Base-by-base conservation (phyloP, 2,888 invertebrate species). In the Leucania comma region DNA sequence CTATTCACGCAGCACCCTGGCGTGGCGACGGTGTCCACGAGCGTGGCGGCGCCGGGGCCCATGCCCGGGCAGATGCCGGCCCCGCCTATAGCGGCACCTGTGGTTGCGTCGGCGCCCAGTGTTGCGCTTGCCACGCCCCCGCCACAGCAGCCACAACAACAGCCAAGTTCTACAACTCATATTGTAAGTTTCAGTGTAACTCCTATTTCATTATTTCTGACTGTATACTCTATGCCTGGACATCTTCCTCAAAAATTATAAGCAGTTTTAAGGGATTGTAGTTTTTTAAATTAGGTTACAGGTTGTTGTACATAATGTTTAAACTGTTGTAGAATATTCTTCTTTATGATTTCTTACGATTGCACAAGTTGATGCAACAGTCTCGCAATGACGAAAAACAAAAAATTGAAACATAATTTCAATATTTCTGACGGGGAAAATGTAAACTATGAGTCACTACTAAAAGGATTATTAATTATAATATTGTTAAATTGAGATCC, bases 11-110 rank as follows among this genome's bases (percentile, higher is more conserved):
- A 94, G 92, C 94, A 93, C 70, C 92, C 95, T 4, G 95, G 95
- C n/a, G 94, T 93, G 59, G 89, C 93, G 56, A 94, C 95, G 10
- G 92, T 94, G 62, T 94, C 95, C 3, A 95, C 95, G 32, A 94
- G 94, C 70, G 85, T 93, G 53, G 93, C 95, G 5, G 88, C 91
- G n/a, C 91, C 91, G 50, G 89, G 89, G 0, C 91, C 89, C 22
- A 88, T 93, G 70, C 83, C 89, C 17, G 87, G 86, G 10, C 92
- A 88, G 67, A 89, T 93, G 89, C 87, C 91, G 0, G 69, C 89
- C 3, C 88, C 90, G 1, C 75, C 89, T 2, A 88, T 82, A 22
- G 75, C 85, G 1, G 74, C 88, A 10, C 89, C 89, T 1, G 87
- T 88, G n/a, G 85, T 90, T 3, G 87, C 92, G 12, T 90, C 93